Conservation (phyloP, 2,888 invertebrate genomes). For the Leucania comma region DNA sequence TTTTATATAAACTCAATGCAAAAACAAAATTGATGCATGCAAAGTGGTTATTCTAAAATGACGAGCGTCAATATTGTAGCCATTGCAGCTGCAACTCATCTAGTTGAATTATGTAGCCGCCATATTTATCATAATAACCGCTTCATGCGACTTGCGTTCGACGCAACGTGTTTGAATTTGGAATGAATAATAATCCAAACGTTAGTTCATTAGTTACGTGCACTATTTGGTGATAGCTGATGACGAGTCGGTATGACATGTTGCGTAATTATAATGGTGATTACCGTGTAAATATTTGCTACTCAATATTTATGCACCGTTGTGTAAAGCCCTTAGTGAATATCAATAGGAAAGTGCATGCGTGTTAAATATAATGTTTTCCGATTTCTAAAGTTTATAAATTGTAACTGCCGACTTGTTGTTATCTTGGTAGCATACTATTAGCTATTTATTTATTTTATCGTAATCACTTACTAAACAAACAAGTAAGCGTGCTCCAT, state of each 20-base stretch:
- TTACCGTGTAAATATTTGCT: constrained; percentile 33
- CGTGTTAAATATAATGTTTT: constrained; percentile 2
- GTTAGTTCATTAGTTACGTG: constrained; percentile 37
- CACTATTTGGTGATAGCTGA: constrained; percentile 34
- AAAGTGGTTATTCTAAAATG: constrained; percentile 16
- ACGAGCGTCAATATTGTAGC: constrained; percentile 20
- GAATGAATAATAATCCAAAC: constrained; percentile 47
- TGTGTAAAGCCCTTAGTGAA: constrained; percentile 31
- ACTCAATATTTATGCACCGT: constrained; percentile 40
- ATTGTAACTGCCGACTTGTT: background rate
- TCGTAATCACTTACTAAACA: background rate
- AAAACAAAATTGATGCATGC: background rate
- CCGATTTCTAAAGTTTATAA: constrained; percentile 18
- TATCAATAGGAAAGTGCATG: constrained; percentile 14
- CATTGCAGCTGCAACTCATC: constrained; percentile 34
- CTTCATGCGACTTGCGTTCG: constrained; percentile 34
- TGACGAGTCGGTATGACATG: constrained; percentile 18
- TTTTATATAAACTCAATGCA: background rate
- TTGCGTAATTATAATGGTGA: constrained; percentile 39
- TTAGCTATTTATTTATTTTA: background rate
- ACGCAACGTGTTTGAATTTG: constrained; percentile 52
- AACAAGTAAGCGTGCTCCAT: too few species aligned
- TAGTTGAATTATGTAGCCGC: constrained; percentile 33
- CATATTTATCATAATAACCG: constrained; percentile 58
- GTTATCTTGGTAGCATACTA: background rate